A percentile compares a stretch with the other conserved stretches of the same genome.
Evolutionary conservation across 2,888 invertebrate species (phyloP).

Genomic region (Blastobasis adustella): DNA sequence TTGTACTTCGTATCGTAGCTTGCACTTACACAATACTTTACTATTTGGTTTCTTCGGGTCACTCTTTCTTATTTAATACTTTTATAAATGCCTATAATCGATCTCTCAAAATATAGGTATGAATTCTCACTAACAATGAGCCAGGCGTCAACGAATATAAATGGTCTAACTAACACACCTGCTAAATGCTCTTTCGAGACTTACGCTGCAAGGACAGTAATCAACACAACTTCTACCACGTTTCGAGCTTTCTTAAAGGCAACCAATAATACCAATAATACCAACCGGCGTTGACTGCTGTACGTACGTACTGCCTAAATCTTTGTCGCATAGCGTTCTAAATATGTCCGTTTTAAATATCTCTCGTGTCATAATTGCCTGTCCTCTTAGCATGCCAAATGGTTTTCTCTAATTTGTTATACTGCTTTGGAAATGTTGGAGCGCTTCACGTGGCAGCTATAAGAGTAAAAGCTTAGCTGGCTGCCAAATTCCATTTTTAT

Average conservation of each 20-base stretch:
- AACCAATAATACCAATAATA: no score
- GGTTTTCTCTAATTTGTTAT: conserved; percentile 7
- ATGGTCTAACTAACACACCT: conserved; percentile 27
- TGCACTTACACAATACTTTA: no score
- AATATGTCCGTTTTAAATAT: conserved; percentile 30
- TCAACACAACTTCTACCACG: background rate
- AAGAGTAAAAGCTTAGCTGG: no score
- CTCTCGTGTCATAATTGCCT: conserved; percentile 28
- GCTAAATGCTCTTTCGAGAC: conserved; percentile 20
- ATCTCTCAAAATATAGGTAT: no score
- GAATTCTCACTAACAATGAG: conserved; percentile 3
- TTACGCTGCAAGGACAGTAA: background rate
- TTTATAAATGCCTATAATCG: no score
- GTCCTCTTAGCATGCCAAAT: conserved; percentile 15
- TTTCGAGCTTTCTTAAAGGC: no score
- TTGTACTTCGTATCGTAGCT: no score
- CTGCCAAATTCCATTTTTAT: no score
- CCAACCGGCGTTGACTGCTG: background rate
- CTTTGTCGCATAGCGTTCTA: conserved; percentile 21
- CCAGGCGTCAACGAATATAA: conserved; percentile 38
- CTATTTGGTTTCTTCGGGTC: no score
- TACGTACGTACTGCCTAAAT: conserved; percentile 13
- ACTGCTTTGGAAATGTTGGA: background rate
- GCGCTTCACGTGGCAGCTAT: background rate
- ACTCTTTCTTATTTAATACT: no score